phyloP scores from a whole-genome alignment of 2,888 invertebrate genomes.

The Perithous albicinctus region DNA sequence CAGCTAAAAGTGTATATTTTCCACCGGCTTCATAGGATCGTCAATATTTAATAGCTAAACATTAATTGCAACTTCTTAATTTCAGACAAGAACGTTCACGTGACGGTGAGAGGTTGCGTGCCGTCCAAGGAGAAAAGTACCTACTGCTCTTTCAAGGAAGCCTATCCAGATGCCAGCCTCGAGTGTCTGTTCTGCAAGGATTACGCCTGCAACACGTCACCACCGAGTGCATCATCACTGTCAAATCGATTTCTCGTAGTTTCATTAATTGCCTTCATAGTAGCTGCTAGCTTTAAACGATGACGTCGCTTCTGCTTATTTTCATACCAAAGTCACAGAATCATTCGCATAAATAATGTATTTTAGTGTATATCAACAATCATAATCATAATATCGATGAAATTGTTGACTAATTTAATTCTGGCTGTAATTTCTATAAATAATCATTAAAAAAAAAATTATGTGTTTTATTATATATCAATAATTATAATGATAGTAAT shows the following conservation, averaged over 20 bases:
- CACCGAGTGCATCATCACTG: slow-evolving; percentile 24
- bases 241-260: slow-evolving; percentile 51
- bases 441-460: no score
- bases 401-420: no score
- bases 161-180: slow-evolving; percentile 73
- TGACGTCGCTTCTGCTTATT: neutral
- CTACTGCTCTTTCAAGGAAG: slow-evolving; percentile 73
- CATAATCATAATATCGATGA: no score
- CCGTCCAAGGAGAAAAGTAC: slow-evolving; percentile 69
- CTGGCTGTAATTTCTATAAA: no score
- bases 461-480: no score
- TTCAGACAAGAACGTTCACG: slow-evolving; percentile 75
- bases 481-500: no score
- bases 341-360: neutral
- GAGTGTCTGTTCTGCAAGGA: slow-evolving; percentile 76
- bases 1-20: neutral
- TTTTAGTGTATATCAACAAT: neutral
- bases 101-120: slow-evolving; percentile 78
- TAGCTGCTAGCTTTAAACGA: slow-evolving; percentile 18
- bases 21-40: neutral
- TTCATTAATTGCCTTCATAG: slow-evolving; percentile 13
- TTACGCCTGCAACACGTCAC: slow-evolving; percentile 75
- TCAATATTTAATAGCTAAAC: slow-evolving; percentile 25
- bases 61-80: slow-evolving; percentile 33
- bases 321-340: neutral